Evolutionary conservation across 2,113 vertebrate genomes (phyloP).

Genomic region (Apteryx owenii): DNA sequence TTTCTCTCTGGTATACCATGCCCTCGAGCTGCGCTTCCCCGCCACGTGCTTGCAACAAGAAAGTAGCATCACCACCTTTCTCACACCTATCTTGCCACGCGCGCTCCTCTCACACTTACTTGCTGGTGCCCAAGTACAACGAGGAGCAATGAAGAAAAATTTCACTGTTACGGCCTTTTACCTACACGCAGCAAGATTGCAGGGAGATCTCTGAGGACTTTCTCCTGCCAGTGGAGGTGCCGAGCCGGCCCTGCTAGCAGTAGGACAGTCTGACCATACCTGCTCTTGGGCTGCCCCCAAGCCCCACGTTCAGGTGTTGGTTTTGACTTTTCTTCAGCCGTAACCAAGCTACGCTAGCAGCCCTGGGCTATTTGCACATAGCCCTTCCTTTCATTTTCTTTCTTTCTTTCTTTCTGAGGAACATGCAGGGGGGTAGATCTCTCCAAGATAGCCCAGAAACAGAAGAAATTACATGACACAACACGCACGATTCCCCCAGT

Average conservation of each 20-base stretch:
- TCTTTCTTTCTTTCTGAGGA: neutral
- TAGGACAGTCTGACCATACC: neutral
- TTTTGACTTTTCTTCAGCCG: rapidly evolving
- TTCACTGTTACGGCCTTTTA: neutral
- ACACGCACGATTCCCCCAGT: neutral
- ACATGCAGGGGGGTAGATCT: neutral
- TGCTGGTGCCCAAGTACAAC: neutral
- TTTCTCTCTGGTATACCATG: neutral
- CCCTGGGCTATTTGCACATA: neutral
- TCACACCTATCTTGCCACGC: neutral
- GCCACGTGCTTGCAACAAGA: neutral
- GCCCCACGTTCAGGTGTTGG: rapidly evolving
- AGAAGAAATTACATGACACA: neutral
- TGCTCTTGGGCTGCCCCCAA: rapidly evolving
- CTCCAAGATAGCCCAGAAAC: neutral
- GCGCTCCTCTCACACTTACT: rapidly evolving
- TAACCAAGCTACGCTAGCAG: neutral
- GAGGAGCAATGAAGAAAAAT: neutral
- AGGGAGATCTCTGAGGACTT: neutral
- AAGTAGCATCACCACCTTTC: neutral
- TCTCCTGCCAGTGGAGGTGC: rapidly evolving
- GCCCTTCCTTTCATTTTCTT: neutral
- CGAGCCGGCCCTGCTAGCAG: rapidly evolving
- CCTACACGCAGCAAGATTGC: rapidly evolving
- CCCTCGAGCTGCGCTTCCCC: neutral